Percentiles rank a stretch among this genome's conserved stretches.
These are phyloP conservation scores for Nomada flava DNA, from an alignment of 2,888 invertebrate genomes.

Conservation along the genomic window DNA sequence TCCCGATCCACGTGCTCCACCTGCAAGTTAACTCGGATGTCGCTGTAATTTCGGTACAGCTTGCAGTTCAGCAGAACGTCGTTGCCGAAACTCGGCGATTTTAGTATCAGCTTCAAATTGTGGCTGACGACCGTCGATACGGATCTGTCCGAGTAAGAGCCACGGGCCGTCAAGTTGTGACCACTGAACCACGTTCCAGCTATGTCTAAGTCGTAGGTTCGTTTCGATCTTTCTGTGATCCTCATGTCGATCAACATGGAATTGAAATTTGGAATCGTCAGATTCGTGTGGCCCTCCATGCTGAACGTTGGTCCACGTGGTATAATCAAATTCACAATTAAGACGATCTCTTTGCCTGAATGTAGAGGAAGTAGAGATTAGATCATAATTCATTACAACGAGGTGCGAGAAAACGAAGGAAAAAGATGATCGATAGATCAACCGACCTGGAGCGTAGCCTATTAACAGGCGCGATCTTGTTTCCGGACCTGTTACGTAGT, in stretches of 20 bases:
- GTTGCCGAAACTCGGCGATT: slow-evolving; percentile 89
- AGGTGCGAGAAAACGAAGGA: no score
- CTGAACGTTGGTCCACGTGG: slow-evolving; percentile 89
- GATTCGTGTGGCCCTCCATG: slow-evolving; percentile 89
- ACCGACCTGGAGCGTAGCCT: slow-evolving; percentile 85
- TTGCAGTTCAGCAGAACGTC: slow-evolving; percentile 88
- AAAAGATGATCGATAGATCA: background rate
- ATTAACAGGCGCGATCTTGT: slow-evolving; percentile 85
- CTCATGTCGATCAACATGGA: slow-evolving; percentile 89
- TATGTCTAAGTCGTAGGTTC: slow-evolving; percentile 90
- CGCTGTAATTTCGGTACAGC: slow-evolving; percentile 89
- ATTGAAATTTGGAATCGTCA: slow-evolving; percentile 90
- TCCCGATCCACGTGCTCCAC: slow-evolving; percentile 88
- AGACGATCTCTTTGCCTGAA: slow-evolving; percentile 86
- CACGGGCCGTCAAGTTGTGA: slow-evolving; percentile 89
- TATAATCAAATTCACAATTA: slow-evolving; percentile 86
- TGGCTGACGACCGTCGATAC: slow-evolving; percentile 88
- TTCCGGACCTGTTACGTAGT: slow-evolving; percentile 85
- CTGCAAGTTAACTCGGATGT: slow-evolving; percentile 89
- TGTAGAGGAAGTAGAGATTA: background rate
- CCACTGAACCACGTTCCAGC: slow-evolving; percentile 93
- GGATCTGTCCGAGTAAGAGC: slow-evolving; percentile 91
- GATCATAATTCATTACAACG: background rate
- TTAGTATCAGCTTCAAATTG: slow-evolving; percentile 89
- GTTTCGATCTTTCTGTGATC: slow-evolving; percentile 88